Percentiles rank a stretch among this genome's conserved stretches.
Evolutionary conservation across 2,888 invertebrate species (phyloP).

Genomic region (Eupsilia transversa): DNA sequence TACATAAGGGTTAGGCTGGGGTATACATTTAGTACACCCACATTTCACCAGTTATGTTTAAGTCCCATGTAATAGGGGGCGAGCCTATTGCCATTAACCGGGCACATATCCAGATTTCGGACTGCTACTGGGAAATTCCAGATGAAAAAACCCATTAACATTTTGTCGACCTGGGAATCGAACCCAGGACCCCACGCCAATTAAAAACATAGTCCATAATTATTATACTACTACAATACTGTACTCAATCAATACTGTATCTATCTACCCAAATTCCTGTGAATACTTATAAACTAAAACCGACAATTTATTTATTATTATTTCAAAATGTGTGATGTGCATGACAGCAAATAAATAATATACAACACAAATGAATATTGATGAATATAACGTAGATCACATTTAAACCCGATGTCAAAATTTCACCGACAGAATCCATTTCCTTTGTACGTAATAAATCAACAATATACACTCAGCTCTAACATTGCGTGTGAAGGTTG

Average conservation of each 20-base stretch:
- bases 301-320: neutral
- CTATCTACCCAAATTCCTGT: no score
- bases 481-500: constrained; percentile 56
- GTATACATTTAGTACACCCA: no score
- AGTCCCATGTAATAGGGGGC: neutral
- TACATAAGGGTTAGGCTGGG: no score
- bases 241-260: no score
- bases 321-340: neutral
- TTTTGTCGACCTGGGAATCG: no score
- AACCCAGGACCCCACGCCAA: no score
- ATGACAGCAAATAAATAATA: neutral
- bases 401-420: constrained; percentile 15
- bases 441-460: constrained; percentile 53
- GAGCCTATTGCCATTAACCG: neutral
- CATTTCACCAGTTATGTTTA: no score
- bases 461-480: constrained; percentile 26
- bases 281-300: neutral
- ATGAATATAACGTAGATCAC: neutral
- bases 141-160: neutral
- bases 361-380: neutral
- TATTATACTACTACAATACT: no score
- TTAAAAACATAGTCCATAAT: no score
- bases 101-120: neutral
- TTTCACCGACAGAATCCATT: constrained; percentile 46
- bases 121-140: neutral